Evolutionary conservation across 1,140 invertebrate species (phyloP), one percentile per base, ranked within the genome.

Genomic region (Neelides sp.): DNA sequence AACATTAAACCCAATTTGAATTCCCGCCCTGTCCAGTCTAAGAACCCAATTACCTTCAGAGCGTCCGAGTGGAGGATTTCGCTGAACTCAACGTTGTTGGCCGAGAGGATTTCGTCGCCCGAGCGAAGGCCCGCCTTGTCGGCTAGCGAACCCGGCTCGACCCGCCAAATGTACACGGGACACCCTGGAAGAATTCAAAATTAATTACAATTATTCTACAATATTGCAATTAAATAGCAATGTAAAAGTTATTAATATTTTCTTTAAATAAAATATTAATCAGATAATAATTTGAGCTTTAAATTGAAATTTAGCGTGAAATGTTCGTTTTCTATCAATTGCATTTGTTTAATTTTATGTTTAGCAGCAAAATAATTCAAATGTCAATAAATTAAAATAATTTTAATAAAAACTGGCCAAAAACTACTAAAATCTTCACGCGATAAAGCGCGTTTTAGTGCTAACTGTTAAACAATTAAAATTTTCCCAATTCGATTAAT

Each of bases 81-180:
- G 26, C 80, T 83, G 68, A 89, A 89, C 51, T 83, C 84, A 46
- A 82, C 87, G 40, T 84, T 84, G 68, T 89, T 89, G 52, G 87
- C 85, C 70, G 88, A 82, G 57, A 89, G 73, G 64, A 90, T 88
- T 63, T 85, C 85, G 73, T 91, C 85, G 53, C 85, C 85, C 53
- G 84, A 83, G 62, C 83, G 75, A 45, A 90, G 71, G 56, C 85
- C 85, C 57, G 81, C 81, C 52, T 82, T 73, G 66, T 88, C 84
- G 44, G 85, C 85, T 49, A 87, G 78, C 61, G 84, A 87, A 48
- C 83, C 82, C 64, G 85, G 82, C 65, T 87, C 83, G 54, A 88
- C 83, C 58, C 84, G 70, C 58, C 85, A 88, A 67, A 88, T 49
- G 41, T 61, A 57, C 0, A 61, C 59, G 1, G 59, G 55, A 30